Percentiles rank a stretch among this genome's conserved stretches.
These are phyloP conservation scores for Sebastes trivittatus DNA, from an alignment of 2,797 vertebrate genomes.

Conservation along the genomic window DNA sequence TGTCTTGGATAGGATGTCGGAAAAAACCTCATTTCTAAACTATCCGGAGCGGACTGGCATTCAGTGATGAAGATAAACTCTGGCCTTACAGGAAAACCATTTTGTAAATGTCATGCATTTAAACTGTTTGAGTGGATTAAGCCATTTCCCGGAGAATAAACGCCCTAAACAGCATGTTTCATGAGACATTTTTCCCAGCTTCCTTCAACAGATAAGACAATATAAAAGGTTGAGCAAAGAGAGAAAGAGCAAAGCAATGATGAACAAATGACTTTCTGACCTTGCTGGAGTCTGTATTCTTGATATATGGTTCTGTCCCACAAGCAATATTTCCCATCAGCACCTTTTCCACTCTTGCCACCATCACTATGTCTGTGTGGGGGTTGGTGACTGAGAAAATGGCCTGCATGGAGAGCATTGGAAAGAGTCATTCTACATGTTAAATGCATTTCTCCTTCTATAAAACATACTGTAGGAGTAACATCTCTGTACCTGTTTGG, in stretches of 20 bases:
- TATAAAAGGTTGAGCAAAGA: neutral
- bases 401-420: conserved; percentile 78
- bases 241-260: neutral
- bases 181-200: neutral
- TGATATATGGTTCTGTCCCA: conserved; percentile 94
- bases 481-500: conserved; percentile 87
- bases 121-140: conserved; percentile 45
- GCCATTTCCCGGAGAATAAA: conserved; percentile 29
- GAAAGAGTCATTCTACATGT: neutral
- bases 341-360: conserved; percentile 96
- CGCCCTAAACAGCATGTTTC: neutral
- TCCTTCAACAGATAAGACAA: conserved; percentile 8
- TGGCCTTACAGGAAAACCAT: conserved; percentile 51
- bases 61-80: conserved; percentile 56
- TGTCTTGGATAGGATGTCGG: conserved; percentile 47
- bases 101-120: conserved; percentile 35
- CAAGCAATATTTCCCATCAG: conserved; percentile 94
- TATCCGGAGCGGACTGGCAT: conserved; percentile 32
- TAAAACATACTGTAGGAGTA: neutral
- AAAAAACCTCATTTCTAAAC: conserved; percentile 55
- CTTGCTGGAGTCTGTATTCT: conserved; percentile 97
- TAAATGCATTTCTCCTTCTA: neutral
- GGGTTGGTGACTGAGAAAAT: conserved; percentile 96
- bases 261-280: conserved; percentile 72
- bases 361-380: conserved; percentile 93